Percentiles rank a stretch among this genome's conserved stretches.
phyloP scores from a whole-genome alignment of 1,140 invertebrate species.

The Cyrtorhinus lividipennis region DNA sequence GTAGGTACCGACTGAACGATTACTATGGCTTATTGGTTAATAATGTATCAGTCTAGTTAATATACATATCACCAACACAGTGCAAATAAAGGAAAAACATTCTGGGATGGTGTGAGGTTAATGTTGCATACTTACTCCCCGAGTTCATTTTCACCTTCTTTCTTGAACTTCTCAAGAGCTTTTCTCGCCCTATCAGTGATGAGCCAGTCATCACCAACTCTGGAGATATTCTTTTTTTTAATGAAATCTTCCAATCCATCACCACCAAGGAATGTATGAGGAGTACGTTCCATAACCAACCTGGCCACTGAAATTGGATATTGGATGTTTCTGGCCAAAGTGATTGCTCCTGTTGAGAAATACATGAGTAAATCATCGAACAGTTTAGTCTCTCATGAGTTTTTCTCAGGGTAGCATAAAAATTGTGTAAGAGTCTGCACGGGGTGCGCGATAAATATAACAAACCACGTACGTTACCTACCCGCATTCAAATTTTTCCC shows the following conservation, averaged over 20 bases:
- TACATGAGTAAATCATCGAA: neutral
- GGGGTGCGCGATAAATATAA: no score
- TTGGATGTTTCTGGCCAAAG: slow-evolving; percentile 44
- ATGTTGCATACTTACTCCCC: no score
- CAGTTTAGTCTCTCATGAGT: slow-evolving; percentile 10
- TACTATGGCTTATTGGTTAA: no score
- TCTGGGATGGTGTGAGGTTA: no score
- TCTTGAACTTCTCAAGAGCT: slow-evolving; percentile 40
- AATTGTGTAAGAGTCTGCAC: neutral
- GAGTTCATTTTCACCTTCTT: slow-evolving; percentile 33
- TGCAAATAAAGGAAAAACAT: no score
- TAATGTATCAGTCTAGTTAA: no score
- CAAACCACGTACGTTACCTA: slow-evolving; percentile 30
- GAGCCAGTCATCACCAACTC: slow-evolving; percentile 42
- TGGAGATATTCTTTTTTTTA: slow-evolving; percentile 34
- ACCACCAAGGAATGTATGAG: slow-evolving; percentile 53
- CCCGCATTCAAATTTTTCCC: slow-evolving; percentile 42
- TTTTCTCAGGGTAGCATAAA: neutral
- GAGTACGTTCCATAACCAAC: slow-evolving; percentile 56
- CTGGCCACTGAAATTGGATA: slow-evolving; percentile 58
- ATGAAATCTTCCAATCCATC: slow-evolving; percentile 59
- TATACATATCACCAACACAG: no score
- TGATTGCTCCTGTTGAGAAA: slow-evolving; percentile 34
- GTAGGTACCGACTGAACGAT: no score
- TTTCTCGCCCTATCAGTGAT: slow-evolving; percentile 46